phyloP scores from a whole-genome alignment of 2,888 invertebrate species.

The Orchestes rusci region DNA sequence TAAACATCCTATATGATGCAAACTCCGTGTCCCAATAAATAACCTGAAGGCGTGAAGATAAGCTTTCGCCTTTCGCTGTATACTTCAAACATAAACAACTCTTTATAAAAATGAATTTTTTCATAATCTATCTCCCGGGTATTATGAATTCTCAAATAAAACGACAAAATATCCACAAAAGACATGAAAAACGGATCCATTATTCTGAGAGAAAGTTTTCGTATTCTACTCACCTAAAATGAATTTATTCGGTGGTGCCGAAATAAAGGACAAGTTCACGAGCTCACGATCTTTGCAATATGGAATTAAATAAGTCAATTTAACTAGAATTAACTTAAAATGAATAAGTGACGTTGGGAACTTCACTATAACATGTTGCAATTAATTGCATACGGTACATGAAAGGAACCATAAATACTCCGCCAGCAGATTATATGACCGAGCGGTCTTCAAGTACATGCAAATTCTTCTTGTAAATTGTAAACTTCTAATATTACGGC shows the following conservation, averaged over 20 bases:
- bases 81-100: constrained; percentile 16
- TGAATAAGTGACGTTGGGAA: neutral
- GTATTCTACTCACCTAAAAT: constrained; percentile 12
- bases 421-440: too few relatives aligned
- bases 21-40: too few relatives aligned
- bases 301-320: too few relatives aligned
- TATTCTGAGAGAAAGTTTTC: constrained; percentile 11
- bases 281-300: too few relatives aligned
- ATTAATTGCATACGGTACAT: too few relatives aligned
- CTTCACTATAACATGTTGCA: too few relatives aligned
- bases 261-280: too few relatives aligned
- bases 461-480: too few relatives aligned
- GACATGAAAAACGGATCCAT: constrained; percentile 9
- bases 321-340: neutral
- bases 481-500: too few relatives aligned
- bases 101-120: constrained; percentile 17
- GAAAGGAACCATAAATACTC: too few relatives aligned
- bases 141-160: constrained; percentile 16
- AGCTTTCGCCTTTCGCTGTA: constrained; percentile 14
- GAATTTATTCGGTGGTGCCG: constrained; percentile 16
- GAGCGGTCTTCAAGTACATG: too few relatives aligned
- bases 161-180: constrained; percentile 16
- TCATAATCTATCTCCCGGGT: constrained; percentile 16
- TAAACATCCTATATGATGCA: too few relatives aligned
- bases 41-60: constrained; percentile 17